phyloP scores from a whole-genome alignment of 2,888 invertebrate species.

The Biston stratarius region DNA sequence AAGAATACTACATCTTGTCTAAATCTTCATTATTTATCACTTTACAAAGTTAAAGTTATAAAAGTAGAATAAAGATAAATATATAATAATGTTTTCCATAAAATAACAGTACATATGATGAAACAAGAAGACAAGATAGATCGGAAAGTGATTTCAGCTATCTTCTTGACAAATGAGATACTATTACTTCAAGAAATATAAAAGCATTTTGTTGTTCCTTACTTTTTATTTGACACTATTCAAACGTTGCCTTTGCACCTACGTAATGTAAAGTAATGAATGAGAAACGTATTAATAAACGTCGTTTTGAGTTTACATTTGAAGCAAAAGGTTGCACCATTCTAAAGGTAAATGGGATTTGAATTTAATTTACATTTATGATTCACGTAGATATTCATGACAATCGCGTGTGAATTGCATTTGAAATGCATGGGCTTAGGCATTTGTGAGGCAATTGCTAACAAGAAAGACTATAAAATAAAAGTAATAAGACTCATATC shows the following conservation, averaged over 20 bases:
- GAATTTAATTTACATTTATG: slow-evolving; percentile 28
- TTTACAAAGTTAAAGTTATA: too few relatives aligned
- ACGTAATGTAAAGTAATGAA: slow-evolving; percentile 17
- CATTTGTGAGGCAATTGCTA: slow-evolving; percentile 9
- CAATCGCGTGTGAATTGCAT: slow-evolving; percentile 15
- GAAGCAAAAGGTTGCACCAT: slow-evolving; percentile 12
- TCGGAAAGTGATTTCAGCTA: neutral
- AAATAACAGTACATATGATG: neutral
- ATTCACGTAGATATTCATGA: slow-evolving; percentile 19
- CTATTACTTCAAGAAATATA: slow-evolving; percentile 6
- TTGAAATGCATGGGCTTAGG: neutral
- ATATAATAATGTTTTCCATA: neutral
- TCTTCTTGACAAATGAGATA: slow-evolving; percentile 11
- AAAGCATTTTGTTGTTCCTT: slow-evolving; percentile 25
- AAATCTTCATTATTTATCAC: too few relatives aligned
- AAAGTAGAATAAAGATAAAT: too few relatives aligned
- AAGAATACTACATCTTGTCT: neutral
- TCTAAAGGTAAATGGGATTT: slow-evolving; percentile 19
- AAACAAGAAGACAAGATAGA: neutral
- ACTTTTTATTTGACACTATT: slow-evolving; percentile 15
- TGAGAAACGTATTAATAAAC: slow-evolving; percentile 22
- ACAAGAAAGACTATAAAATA: neutral
- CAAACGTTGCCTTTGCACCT: slow-evolving; percentile 11
- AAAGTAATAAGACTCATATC: neutral
- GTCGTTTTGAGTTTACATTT: slow-evolving; percentile 15